Evolutionary conservation across 2,888 invertebrate species (phyloP), one percentile per base, ranked within the genome.

Genomic region (Amphipyra tragopoginis): DNA sequence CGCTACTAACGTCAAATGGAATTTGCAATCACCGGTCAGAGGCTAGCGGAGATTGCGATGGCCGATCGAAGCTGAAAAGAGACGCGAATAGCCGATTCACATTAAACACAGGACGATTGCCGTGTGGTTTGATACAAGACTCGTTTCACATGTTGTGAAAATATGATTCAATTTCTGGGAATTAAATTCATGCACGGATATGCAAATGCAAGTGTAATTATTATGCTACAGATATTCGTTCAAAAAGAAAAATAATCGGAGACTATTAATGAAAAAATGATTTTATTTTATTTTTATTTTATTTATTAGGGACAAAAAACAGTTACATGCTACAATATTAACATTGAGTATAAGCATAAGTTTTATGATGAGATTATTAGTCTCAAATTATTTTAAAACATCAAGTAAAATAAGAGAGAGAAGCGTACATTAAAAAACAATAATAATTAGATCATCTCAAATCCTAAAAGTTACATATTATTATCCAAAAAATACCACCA

Each of bases 31-130:
- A 60, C 60, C 51, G 59, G 47, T 33, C 39, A 71, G 36, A 43
- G 15, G 39, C 8, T 9, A 54, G n/a, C 56, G 66, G 72, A 72
- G 77, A 72, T 72, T 72, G 50, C 50, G 38, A 29, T 65, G 21
- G 53, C 10, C 15, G 47, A 58, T 52, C 48, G 6, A 38, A 48
- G 0, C 8, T 26, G 2, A 21, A 70, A 70, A 63, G 14, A 45
- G 34, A 33, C 4, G 8, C 7, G 9, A 44, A 36, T 34, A 15
- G 13, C 11, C 5, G 49, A 59, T 42, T 39, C 6, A 21, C 10
- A 9, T 38, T 15, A 33, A 39, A 15, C n/a, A 33, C 29, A 40
- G 14, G 6, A 15, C 0, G 1, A 14, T 36, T 14, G 1, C 10
- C 0, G 2, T 34, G 3, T 3, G 1, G 38, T 44, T 0, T 13